Conservation (phyloP, 2,888 invertebrate species). For the Athalia cordata region DNA sequence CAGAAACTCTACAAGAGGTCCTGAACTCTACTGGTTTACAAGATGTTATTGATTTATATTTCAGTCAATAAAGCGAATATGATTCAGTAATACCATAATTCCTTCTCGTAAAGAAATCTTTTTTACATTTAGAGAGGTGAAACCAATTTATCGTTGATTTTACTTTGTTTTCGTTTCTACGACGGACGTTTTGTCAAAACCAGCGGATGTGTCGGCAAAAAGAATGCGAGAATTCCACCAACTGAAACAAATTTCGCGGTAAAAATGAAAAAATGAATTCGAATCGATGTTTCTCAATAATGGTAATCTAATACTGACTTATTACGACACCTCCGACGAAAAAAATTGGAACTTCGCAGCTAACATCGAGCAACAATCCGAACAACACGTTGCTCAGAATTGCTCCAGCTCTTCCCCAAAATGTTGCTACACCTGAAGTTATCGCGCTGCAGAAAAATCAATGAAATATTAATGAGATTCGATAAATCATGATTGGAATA, state of each 20-base stretch:
- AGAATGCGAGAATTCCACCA: too few relatives aligned
- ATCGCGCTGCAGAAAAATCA: slow-evolving; percentile 73
- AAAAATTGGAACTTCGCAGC: slow-evolving; percentile 78
- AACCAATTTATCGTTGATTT: too few relatives aligned
- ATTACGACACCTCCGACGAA: slow-evolving; percentile 75
- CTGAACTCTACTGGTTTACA: neutral
- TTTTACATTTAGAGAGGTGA: too few relatives aligned
- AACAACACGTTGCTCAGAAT: slow-evolving; percentile 78
- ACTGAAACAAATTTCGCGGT: too few relatives aligned
- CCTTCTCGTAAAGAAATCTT: too few relatives aligned
- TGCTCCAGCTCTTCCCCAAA: slow-evolving; percentile 79
- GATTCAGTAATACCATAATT: neutral
- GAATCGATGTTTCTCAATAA: too few relatives aligned
- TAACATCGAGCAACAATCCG: slow-evolving; percentile 77
- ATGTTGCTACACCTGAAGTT: slow-evolving; percentile 78
- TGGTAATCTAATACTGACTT: slow-evolving; percentile 65
- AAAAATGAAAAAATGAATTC: too few relatives aligned
- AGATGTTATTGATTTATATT: slow-evolving; percentile 17
- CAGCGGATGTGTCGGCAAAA: too few relatives aligned
- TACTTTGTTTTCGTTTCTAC: too few relatives aligned
- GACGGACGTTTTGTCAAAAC: too few relatives aligned
- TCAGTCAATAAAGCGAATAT: slow-evolving; percentile 24
- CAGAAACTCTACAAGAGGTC: neutral
- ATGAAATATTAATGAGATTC: neutral
- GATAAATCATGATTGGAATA: neutral